Evolutionary conservation across 1,140 invertebrate genomes (phyloP), one percentile per base, ranked within the genome.

Genomic region (Neotoxoptera formosana): DNA sequence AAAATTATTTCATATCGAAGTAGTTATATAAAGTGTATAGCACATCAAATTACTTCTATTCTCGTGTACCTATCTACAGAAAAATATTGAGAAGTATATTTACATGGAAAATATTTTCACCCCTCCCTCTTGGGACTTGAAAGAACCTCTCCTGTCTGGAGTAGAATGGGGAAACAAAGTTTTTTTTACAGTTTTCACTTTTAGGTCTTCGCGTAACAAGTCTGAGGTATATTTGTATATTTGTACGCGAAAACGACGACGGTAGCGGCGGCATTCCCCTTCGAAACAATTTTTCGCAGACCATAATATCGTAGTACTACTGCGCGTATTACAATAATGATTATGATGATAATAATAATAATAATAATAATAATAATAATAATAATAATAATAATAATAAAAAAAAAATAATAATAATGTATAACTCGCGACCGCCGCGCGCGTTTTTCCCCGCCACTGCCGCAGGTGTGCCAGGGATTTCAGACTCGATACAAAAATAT

Each of bases 401-500:
- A 2, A 41, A 87, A n/a, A n/a, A n/a, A n/a, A n/a, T n/a, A n/a
- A n/a, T n/a, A n/a, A 86, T 9, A 86, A 41, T 41, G 3, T 48
- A 48, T 7, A 34, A 41, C 21, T 21, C 23, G 83, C n/a, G 20
- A 14, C 20, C n/a, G 34, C 48, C 48, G 87, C 87, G 41, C 41
- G 41, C 41, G 4, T 41, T 2, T 41, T 41, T 41, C 41, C 41
- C 41, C 41, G 1, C 41, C 41, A 41, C 41, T 41, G 41, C 48
- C 87, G 87, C 87, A 89, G 87, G 87, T 89, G 87, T 48, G 48
- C 34, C 48, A 89, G 87, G 87, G 87, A 89, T 89, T 89, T 53
- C 34, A 53, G 48, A 36, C n/a, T 34, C 34, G 87, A 89, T 89
- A 89, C 48, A 53, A 53, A 89, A 67, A 67, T 67, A 89, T 89